Evolutionary conservation across 2,888 invertebrate genomes (phyloP).

Genomic region (Orthonychiurus folsomi): DNA sequence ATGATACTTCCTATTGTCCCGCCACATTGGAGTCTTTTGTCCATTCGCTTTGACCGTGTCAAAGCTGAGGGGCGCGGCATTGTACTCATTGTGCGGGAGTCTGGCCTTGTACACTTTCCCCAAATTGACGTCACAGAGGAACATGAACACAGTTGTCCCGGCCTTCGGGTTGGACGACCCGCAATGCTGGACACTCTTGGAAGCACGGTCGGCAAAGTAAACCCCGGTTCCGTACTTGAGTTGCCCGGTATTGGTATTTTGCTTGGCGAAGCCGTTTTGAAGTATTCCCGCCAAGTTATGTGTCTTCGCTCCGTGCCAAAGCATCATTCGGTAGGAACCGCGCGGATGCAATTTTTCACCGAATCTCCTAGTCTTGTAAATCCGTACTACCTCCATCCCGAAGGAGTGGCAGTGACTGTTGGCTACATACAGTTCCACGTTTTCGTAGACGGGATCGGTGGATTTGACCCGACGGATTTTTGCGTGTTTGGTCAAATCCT

Average conservation of each 20-base stretch:
- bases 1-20: neutral
- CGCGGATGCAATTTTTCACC: no score
- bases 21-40: neutral
- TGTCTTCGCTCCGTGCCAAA: neutral
- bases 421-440: no score
- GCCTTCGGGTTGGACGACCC: neutral
- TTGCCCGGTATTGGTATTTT: neutral
- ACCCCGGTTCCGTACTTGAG: neutral
- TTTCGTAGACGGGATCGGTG: no score
- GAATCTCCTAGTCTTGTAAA: no score
- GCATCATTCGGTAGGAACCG: neutral
- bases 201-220: neutral
- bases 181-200: neutral
- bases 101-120: constrained; percentile 19
- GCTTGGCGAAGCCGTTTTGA: neutral
- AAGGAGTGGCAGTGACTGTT: no score
- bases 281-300: neutral
- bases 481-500: no score
- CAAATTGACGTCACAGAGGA: constrained; percentile 24
- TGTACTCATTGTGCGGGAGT: constrained; percentile 9
- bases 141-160: constrained; percentile 14
- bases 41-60: constrained; percentile 9
- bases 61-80: neutral
- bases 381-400: no score
- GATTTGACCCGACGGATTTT: no score